These are phyloP conservation scores for Champsocephalus gunnari DNA, from an alignment of 2,797 vertebrate genomes.

Conservation along the genomic window DNA sequence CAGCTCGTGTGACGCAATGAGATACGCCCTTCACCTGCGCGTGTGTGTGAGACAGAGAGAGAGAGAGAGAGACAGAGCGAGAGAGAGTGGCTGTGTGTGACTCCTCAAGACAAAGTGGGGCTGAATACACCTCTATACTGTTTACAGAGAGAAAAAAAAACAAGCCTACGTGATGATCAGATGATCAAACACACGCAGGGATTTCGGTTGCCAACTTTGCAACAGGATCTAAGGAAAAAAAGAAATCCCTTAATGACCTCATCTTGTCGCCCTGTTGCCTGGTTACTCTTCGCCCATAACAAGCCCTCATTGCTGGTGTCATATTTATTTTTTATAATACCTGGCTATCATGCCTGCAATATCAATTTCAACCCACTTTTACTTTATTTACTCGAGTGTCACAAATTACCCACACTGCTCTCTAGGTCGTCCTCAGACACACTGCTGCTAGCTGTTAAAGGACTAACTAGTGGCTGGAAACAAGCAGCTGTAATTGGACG, in stretches of 20 bases:
- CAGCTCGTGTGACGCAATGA: constrained; percentile 65
- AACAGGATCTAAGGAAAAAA: constrained; percentile 27
- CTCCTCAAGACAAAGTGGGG: constrained; percentile 48
- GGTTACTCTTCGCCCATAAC: constrained; percentile 61
- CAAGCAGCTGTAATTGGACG: constrained; percentile 46
- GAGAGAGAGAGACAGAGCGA: constrained; percentile 2
- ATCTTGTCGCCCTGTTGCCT: constrained; percentile 56
- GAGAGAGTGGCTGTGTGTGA: constrained; percentile 30
- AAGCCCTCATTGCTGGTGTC: constrained; percentile 48
- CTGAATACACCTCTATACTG: constrained; percentile 61
- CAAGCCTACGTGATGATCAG: constrained; percentile 49
- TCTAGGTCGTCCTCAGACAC: not conserved
- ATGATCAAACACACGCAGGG: constrained; percentile 37
- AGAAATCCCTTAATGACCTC: constrained; percentile 56
- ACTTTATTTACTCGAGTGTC: constrained; percentile 33
- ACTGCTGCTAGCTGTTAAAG: not conserved
- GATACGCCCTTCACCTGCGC: constrained; percentile 76
- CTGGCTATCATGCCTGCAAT: constrained; percentile 16
- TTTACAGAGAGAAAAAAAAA: constrained; percentile 63
- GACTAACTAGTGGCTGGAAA: constrained; percentile 28
- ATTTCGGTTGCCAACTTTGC: constrained; percentile 33
- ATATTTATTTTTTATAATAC: constrained; percentile 63
- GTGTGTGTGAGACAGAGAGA: constrained; percentile 10
- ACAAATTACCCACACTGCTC: constrained; percentile 44
- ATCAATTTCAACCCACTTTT: constrained; percentile 47